These are phyloP conservation scores for Gorsachius goisagi DNA, from an alignment of 2,113 vertebrate genomes.

Conservation along the genomic window DNA sequence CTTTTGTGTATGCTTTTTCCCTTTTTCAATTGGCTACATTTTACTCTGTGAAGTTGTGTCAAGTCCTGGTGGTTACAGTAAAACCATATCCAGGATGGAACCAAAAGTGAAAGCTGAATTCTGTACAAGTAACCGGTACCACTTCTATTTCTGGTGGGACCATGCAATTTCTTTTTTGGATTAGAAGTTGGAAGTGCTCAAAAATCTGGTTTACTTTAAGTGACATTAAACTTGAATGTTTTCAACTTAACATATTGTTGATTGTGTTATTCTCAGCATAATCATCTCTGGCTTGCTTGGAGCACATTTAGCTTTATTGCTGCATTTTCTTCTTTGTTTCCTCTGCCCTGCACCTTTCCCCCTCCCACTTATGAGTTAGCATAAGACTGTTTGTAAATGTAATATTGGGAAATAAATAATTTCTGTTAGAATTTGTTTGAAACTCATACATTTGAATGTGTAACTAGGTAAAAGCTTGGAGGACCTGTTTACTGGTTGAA, in stretches of 20 bases:
- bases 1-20: neutral
- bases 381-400: neutral
- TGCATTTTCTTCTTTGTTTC: neutral
- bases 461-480: neutral
- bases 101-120: neutral
- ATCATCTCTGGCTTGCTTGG: neutral
- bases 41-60: neutral
- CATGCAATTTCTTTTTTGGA: neutral
- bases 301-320: neutral
- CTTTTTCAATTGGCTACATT: neutral
- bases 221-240: neutral
- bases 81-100: neutral
- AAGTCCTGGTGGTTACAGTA: neutral
- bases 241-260: no score
- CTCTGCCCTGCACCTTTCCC: neutral
- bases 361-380: fast-evolving
- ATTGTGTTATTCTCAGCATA: neutral
- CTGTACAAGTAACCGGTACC: neutral
- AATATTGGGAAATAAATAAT: neutral
- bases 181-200: neutral
- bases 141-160: neutral
- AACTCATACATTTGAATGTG: neutral
- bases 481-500: neutral
- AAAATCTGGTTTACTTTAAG: neutral
- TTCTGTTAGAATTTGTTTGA: neutral